Base-by-base conservation (phyloP, 2,113 vertebrate genomes). In the Tonatia bakeri region DNA sequence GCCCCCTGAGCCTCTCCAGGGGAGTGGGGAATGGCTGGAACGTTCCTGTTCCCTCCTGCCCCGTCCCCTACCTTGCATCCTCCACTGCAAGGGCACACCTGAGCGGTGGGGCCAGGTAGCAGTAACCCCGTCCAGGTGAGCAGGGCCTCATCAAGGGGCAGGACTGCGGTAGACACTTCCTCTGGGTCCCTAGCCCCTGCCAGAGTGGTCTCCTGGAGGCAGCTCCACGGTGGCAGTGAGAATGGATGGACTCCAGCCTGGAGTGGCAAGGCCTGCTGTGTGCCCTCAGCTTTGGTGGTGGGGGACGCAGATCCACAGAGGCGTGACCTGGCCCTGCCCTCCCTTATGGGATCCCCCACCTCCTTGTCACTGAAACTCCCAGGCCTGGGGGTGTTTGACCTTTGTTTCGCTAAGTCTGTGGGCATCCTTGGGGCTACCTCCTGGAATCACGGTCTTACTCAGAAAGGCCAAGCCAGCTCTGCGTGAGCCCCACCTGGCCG, bases 51-150 rank as follows among this genome's bases (percentile, higher is more conserved):
- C 28, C 75, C 47, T 12, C 59, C 3, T 5, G 2, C 31, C 19
- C n/a, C 26, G 0, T 0, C 4, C 4, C n/a, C 86, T 0, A 0
- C 79, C 54, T 85, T 4, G 40, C 45, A 7, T 19, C 0, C 1
- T 33, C 33, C 15, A 4, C 45, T 1, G 1, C 19, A 1, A 38
- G 43, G 81, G 52, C 12, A 16, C 22, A 1, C 3, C 0, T 1
- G 67, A 14, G 17, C 54, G 7, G 4, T 45, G 1, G 4, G 47
- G 33, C 40, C 19, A 5, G 94, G 65, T 15, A 59, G 43, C 59
- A 3, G 20, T 19, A 81, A n/a, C 81, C 40, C 26, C 1, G 2
- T 28, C 12, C 15, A 5, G 70, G 61, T 70, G 79, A 75, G n/a
- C 15, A 4, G 52, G 22, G 79, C 19, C n/a, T 87, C 14, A 1